A percentile compares a stretch with the other conserved stretches of the same genome.
Conservation (phyloP, 2,888 invertebrate species). For the Smittia aterrima region DNA sequence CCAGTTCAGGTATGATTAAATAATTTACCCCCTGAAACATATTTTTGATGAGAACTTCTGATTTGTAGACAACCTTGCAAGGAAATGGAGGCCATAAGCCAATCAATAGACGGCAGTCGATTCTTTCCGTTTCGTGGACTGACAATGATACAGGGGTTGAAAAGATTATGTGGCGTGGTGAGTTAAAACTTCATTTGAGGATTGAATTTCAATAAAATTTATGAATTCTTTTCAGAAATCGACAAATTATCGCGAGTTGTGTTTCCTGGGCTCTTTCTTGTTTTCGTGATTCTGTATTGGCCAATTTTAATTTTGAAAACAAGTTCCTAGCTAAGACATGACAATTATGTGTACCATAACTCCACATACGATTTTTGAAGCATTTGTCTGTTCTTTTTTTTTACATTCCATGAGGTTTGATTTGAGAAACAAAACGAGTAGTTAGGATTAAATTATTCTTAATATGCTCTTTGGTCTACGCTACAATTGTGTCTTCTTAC, state of each 20-base stretch:
- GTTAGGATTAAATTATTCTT: no score
- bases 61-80: constrained; percentile 51
- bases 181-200: no score
- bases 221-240: no score
- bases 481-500: no score
- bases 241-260: constrained; percentile 73
- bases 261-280: constrained; percentile 74
- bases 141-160: constrained; percentile 68
- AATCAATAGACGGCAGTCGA: constrained; percentile 51
- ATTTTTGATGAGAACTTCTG: constrained; percentile 18
- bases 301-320: constrained; percentile 71
- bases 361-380: neutral
- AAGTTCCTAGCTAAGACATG: constrained; percentile 37
- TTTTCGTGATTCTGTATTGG: constrained; percentile 77
- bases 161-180: constrained; percentile 72
- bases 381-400: neutral
- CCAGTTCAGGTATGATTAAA: constrained; percentile 51
- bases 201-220: no score
- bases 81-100: constrained; percentile 54
- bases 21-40: neutral
- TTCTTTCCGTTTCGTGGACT: constrained; percentile 62
- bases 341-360: neutral
- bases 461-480: no score
- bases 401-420: neutral
- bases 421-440: no score